Conservation (phyloP, 1,140 invertebrate genomes). For the Lepidostoma basale region DNA sequence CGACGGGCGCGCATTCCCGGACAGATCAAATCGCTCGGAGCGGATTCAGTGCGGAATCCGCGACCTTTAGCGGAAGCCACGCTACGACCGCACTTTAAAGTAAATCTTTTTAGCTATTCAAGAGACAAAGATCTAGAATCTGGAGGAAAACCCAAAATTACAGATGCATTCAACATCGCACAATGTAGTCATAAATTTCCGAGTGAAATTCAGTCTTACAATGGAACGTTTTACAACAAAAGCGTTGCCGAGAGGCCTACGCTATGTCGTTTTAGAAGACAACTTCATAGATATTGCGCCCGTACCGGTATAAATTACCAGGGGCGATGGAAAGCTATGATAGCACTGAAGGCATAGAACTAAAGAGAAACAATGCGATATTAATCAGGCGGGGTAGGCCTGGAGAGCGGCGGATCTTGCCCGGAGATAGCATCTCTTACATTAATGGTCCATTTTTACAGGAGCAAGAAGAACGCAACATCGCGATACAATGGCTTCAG, state of each 20-base stretch:
- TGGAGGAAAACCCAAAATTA: too few species aligned
- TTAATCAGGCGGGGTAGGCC: constrained; percentile 21
- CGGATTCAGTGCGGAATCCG: too few species aligned
- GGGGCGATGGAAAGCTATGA: constrained; percentile 21
- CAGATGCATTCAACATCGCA: too few species aligned
- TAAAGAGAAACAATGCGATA: constrained; percentile 30
- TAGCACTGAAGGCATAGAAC: constrained; percentile 13
- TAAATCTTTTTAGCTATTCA: too few species aligned
- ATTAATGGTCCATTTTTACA: constrained; percentile 32
- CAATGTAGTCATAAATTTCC: too few species aligned
- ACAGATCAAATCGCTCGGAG: neutral
- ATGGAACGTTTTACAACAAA: constrained; percentile 4
- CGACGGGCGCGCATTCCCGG: neutral
- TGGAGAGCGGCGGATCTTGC: constrained; percentile 4
- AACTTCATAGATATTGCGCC: constrained; percentile 22
- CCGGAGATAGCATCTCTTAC: constrained; percentile 11
- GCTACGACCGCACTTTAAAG: too few species aligned
- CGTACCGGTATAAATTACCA: constrained; percentile 16
- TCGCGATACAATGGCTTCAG: constrained; percentile 22
- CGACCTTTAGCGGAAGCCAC: too few species aligned
- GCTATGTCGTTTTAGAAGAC: constrained; percentile 3
- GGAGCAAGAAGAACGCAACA: constrained; percentile 10
- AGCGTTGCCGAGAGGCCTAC: neutral
- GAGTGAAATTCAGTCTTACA: neutral
- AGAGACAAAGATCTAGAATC: too few species aligned